Evolutionary conservation across 2,113 vertebrate genomes (phyloP).

Genomic region (Clarias macrocephalus): DNA sequence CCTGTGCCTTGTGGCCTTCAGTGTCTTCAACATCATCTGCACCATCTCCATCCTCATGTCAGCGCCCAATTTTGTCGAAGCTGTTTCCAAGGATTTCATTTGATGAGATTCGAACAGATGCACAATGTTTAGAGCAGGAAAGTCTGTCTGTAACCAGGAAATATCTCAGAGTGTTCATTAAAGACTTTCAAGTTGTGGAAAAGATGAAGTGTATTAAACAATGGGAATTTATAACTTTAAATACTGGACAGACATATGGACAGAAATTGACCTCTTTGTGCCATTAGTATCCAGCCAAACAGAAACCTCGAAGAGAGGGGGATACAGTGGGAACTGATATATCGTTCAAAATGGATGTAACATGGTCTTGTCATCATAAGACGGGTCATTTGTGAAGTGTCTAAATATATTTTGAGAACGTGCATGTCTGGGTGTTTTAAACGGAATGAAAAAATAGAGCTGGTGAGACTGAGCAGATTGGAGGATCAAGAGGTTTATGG

Average conservation of each 20-base stretch:
- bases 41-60: constrained; percentile 83
- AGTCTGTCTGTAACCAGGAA: constrained; percentile 15
- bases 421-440: neutral
- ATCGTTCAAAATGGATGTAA: neutral
- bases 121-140: constrained; percentile 4
- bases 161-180: constrained; percentile 22
- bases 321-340: neutral
- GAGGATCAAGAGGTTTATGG: neutral
- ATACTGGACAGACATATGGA: constrained; percentile 4
- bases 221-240: neutral
- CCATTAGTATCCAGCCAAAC: constrained; percentile 1
- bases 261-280: constrained; percentile 29
- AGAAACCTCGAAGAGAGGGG: neutral
- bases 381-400: constrained; percentile 24
- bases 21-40: constrained; percentile 80
- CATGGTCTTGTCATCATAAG: constrained; percentile 13
- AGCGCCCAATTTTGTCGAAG: constrained; percentile 78
- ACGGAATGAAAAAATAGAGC: neutral
- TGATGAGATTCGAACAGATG: constrained; percentile 53
- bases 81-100: constrained; percentile 79
- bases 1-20: constrained; percentile 79
- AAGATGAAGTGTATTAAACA: neutral
- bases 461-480: neutral
- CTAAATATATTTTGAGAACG: constrained; percentile 38
- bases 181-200: neutral